Percentiles rank a stretch among this genome's conserved stretches.
phyloP scores from a whole-genome alignment of 2,888 invertebrate genomes.

The Synergus itoensis region DNA sequence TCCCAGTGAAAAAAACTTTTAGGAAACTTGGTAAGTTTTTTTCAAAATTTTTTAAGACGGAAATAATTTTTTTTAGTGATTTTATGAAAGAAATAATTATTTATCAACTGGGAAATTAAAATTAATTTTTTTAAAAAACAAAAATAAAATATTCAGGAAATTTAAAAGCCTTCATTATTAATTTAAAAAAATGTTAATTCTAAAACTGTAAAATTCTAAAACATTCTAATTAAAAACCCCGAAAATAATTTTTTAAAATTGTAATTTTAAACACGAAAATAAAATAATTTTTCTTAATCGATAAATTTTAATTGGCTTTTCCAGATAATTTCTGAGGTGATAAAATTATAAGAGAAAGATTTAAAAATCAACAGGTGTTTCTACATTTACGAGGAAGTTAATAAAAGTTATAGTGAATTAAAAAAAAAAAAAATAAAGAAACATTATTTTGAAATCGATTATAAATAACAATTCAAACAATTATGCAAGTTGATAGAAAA shows the following conservation, averaged over 20 bases:
- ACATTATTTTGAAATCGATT: not conserved
- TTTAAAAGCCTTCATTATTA: too few relatives aligned
- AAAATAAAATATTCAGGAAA: not conserved
- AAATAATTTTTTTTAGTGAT: not conserved
- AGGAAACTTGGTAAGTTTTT: not conserved
- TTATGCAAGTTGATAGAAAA: not conserved
- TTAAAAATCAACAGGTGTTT: not conserved
- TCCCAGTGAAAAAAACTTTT: not conserved
- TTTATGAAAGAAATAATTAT: not conserved
- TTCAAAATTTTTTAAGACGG: not conserved
- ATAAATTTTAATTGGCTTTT: not conserved
- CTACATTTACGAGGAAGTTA: not conserved
- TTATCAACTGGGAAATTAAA: not conserved
- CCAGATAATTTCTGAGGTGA: not conserved
- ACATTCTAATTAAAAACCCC: too few relatives aligned
- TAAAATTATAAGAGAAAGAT: not conserved
- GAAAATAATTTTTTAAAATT: too few relatives aligned
- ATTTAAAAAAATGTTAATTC: too few relatives aligned
- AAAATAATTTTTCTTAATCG: too few relatives aligned
- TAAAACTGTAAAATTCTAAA: too few relatives aligned
- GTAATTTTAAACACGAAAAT: too few relatives aligned
- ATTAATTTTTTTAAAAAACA: not conserved
- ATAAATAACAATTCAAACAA: not conserved
- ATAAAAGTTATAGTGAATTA: too few relatives aligned
- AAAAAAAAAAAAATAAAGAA: too few relatives aligned